A percentile compares a stretch with the other conserved stretches of the same genome.
Evolutionary conservation across 1,140 invertebrate genomes (phyloP).

Genomic region (Yoshiicerus persimilis): DNA sequence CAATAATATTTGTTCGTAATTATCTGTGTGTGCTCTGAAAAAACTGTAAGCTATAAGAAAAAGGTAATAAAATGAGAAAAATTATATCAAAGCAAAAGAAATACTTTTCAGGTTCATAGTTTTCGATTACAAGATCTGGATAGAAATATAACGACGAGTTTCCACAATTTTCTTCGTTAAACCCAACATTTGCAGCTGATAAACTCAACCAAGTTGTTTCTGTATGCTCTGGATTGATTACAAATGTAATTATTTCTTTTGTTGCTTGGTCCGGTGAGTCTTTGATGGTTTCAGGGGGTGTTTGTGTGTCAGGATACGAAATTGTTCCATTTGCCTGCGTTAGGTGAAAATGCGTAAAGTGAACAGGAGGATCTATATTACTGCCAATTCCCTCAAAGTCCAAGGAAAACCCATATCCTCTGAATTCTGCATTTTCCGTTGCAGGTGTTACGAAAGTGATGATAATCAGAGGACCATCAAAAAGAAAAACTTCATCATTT

Average conservation of each 20-base stretch:
- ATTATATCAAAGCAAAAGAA: neutral
- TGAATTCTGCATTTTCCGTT: neutral
- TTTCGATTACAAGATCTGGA: neutral
- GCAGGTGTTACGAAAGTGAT: too few species aligned
- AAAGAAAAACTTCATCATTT: neutral
- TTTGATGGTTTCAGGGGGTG: neutral
- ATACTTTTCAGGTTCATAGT: neutral
- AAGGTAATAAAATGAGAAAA: neutral
- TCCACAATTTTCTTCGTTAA: neutral
- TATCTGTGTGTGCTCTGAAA: neutral
- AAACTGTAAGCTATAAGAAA: neutral
- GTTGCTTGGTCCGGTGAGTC: neutral
- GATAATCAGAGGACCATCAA: conserved; percentile 9
- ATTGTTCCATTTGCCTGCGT: neutral
- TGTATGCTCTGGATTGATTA: neutral
- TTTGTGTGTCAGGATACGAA: neutral
- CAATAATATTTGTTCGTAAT: neutral
- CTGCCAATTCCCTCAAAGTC: conserved; percentile 30
- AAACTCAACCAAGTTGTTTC: neutral
- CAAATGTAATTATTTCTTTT: neutral
- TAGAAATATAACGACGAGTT: neutral
- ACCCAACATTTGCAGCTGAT: neutral
- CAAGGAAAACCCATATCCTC: conserved; percentile 3
- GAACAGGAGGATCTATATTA: neutral
- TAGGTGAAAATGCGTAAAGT: conserved; percentile 24